phyloP scores from a whole-genome alignment of 2,797 vertebrate species.

The Rhabdophis nuchalis region DNA sequence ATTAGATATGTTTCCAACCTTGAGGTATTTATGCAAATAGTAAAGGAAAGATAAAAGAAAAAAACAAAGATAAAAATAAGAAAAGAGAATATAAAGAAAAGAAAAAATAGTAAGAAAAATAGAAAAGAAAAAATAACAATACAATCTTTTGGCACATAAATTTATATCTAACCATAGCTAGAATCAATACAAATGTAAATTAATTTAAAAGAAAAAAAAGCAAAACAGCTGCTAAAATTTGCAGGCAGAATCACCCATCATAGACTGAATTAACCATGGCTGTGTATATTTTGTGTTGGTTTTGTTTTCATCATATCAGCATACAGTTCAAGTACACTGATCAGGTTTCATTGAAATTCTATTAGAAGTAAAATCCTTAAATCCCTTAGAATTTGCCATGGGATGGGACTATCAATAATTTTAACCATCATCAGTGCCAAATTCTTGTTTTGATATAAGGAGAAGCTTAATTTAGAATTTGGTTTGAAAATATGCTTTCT shows the following conservation, averaged over 20 bases:
- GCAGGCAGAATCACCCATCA: background rate
- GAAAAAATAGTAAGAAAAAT: background rate
- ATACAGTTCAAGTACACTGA: background rate
- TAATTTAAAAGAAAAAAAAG: too few species aligned
- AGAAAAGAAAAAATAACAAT: background rate
- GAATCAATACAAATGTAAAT: too few species aligned
- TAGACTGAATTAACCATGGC: background rate
- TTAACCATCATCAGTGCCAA: background rate
- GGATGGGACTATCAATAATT: background rate
- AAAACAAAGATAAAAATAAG: background rate
- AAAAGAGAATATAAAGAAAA: background rate
- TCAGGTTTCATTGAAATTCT: slow-evolving; percentile 10
- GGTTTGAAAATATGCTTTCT: background rate
- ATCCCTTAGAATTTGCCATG: background rate
- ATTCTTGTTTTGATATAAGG: background rate
- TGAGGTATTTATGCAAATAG: background rate
- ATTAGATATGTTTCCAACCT: background rate
- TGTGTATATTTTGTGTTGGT: background rate
- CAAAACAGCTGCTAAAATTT: too few species aligned
- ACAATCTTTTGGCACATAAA: background rate
- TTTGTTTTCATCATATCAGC: background rate
- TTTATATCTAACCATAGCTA: too few species aligned
- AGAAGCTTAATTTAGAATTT: background rate
- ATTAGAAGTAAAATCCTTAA: background rate
- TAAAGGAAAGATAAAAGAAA: background rate